Base-by-base conservation (phyloP, 2,113 vertebrate genomes). In the Petroica traversi region DNA sequence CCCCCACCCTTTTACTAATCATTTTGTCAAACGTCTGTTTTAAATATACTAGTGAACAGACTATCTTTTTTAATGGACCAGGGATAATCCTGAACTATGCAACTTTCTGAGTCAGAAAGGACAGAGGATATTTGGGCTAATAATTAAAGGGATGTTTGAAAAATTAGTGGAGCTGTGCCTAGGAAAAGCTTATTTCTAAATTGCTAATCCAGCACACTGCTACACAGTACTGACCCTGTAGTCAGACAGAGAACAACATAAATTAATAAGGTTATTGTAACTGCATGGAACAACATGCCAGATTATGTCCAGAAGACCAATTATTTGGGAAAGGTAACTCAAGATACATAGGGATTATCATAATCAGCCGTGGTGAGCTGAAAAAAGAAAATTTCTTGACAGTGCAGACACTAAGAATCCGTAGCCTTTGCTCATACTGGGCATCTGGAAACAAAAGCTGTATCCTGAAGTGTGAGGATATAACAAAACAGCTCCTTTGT, bases 181-280 rank as follows among this genome's bases (percentile, higher is more conserved):
- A 74, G 31, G 31, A 88, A 78, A 89, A 83, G 4, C 14, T 68
- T 25, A 71, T 51, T 90, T 91, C 61, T 91, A 49, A 88, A 67
- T 6, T 63, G 40, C 16, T 86, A 26, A 73, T 82, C 58, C 78
- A 85, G 81, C 62, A 75, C 14, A 17, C 34, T 82, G 49, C 17
- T 61, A 41, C 49, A 76, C 3, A 57, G 52, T 45, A 75, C 36
- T 26, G n/a, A 84, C 15, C 33, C 12, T 46, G 25, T 36, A 74
- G 22, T 52, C n/a, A 92, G 46, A 46, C 15, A 79, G 25, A 67
- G 51, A 64, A 41, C 14, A 90, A 57, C 17, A 63, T 19, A 84
- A 84, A 84, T 77, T 61, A 92, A 62, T 63, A 89, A 62, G 14
- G 11, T 67, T 66, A 57, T 41, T 89, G 24, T 48, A 77, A 77